These are phyloP conservation scores for Dryobates pubescens DNA, from an alignment of 2,797 vertebrate genomes.

Conservation along the genomic window DNA sequence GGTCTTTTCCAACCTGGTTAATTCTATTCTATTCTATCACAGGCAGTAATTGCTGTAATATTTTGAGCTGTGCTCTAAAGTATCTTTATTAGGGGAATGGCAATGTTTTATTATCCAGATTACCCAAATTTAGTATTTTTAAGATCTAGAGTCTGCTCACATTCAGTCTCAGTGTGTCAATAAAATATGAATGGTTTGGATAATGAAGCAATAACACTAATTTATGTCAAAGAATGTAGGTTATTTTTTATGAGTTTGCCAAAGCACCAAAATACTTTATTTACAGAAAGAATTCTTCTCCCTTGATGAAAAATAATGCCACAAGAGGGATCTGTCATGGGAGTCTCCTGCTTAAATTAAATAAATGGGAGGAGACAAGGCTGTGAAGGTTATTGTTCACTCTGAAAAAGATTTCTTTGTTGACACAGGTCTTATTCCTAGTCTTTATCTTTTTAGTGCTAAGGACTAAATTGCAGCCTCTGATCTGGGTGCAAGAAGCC, in stretches of 20 bases:
- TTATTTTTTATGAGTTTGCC: slow-evolving; percentile 62
- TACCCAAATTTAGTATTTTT: slow-evolving; percentile 59
- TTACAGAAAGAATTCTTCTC: slow-evolving; percentile 25
- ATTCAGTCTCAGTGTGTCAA: slow-evolving; percentile 67
- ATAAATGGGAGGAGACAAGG: background rate
- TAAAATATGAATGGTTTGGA: slow-evolving; percentile 66
- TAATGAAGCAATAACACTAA: slow-evolving; percentile 72
- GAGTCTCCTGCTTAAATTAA: background rate
- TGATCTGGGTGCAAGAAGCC: background rate
- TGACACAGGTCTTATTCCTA: background rate
- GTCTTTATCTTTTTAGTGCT: slow-evolving; percentile 1
- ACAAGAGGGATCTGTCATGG: background rate
- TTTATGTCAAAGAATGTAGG: slow-evolving; percentile 56
- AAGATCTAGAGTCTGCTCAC: slow-evolving; percentile 54
- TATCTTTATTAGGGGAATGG: slow-evolving; percentile 50
- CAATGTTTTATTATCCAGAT: slow-evolving; percentile 55
- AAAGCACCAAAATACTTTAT: slow-evolving; percentile 15
- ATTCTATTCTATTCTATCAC: background rate
- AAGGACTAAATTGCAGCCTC: background rate
- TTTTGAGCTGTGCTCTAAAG: slow-evolving; percentile 54
- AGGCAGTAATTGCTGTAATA: slow-evolving; percentile 47
- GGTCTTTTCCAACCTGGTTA: too few species aligned
- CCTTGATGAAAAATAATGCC: background rate
- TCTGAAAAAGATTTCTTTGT: slow-evolving; percentile 8
- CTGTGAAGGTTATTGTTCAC: background rate